Evolutionary conservation across 2,113 vertebrate species (phyloP).

Genomic region (Melanerpes formicivorus): DNA sequence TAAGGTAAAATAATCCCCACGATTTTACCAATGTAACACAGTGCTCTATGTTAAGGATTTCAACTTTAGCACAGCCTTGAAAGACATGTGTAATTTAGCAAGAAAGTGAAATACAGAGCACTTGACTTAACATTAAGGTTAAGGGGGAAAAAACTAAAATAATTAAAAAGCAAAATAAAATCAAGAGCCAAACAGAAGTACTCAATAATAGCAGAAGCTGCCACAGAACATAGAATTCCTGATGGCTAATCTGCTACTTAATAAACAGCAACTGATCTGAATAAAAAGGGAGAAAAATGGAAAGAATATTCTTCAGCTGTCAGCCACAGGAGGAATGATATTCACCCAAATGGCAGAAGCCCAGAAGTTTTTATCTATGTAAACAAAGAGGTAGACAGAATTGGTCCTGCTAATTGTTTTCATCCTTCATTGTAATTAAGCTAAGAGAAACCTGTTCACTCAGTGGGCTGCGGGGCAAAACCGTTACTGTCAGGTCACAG

Average conservation of each 20-base stretch:
- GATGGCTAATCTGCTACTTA: not conserved
- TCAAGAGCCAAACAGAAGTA: not conserved
- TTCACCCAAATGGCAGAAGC: rapidly evolving
- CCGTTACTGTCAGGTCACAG: not conserved
- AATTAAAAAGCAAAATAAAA: not conserved
- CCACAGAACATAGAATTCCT: not conserved
- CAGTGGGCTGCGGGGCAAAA: not conserved
- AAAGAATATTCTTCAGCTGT: not conserved
- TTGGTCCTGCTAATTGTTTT: not conserved
- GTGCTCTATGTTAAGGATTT: not conserved
- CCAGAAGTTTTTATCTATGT: not conserved
- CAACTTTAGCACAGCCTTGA: not conserved
- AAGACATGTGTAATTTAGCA: not conserved
- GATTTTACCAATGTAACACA: not conserved
- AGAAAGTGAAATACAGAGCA: not conserved
- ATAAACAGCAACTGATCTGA: not conserved
- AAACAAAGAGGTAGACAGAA: not conserved
- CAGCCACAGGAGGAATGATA: not conserved
- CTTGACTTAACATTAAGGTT: not conserved
- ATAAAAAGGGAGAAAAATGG: not conserved
- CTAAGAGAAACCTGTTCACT: not conserved
- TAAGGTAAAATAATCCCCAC: not conserved
- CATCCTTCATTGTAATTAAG: not conserved
- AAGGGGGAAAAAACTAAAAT: not conserved
- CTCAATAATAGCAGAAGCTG: not conserved